A percentile compares a stretch with the other conserved stretches of the same genome.
phyloP scores from a whole-genome alignment of 2,888 invertebrate genomes.

The Capitulum mitella region DNA sequence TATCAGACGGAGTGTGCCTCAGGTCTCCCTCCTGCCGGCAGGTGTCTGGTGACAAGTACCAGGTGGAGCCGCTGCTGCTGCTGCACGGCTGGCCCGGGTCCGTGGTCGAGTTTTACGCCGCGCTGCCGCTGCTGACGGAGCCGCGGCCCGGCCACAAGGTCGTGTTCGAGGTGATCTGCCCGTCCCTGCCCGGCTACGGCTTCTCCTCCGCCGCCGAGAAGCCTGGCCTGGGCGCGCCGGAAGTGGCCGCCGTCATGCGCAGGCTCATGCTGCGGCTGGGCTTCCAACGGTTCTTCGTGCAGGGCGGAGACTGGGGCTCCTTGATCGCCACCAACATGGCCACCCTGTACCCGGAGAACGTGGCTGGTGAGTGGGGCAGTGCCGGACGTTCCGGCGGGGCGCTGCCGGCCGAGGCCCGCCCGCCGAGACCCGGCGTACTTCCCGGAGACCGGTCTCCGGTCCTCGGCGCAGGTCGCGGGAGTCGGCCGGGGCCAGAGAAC shows the following conservation, averaged over 20 bases:
- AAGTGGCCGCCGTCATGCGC: slow-evolving; percentile 10
- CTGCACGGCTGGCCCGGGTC: slow-evolving; percentile 84
- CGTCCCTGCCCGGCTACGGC: slow-evolving; percentile 52
- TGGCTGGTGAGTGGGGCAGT: slow-evolving; percentile 38
- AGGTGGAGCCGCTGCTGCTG: slow-evolving; percentile 59
- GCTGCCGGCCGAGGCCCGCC: too few relatives aligned
- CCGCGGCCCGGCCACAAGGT: slow-evolving; percentile 45
- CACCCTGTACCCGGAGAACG: slow-evolving; percentile 53
- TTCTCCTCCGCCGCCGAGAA: slow-evolving; percentile 52
- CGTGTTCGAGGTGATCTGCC: slow-evolving; percentile 44
- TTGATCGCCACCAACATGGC: slow-evolving; percentile 57
- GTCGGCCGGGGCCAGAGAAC: too few relatives aligned
- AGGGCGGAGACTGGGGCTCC: slow-evolving; percentile 79
- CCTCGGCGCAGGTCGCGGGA: too few relatives aligned
- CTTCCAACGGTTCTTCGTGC: slow-evolving; percentile 57
- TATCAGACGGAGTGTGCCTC: too few relatives aligned
- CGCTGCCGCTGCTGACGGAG: slow-evolving; percentile 58
- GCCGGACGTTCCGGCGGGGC: neutral
- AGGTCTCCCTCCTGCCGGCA: slow-evolving; percentile 33
- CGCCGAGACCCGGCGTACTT: too few relatives aligned
- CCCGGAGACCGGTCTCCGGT: too few relatives aligned
- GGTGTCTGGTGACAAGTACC: slow-evolving; percentile 30
- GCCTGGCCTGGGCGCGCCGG: slow-evolving; percentile 54
- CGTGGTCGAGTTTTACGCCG: slow-evolving; percentile 67
- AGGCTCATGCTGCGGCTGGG: slow-evolving; percentile 65